These are phyloP conservation scores for Eupeodes luniger DNA, from an alignment of 2,888 invertebrate species.

Conservation along the genomic window DNA sequence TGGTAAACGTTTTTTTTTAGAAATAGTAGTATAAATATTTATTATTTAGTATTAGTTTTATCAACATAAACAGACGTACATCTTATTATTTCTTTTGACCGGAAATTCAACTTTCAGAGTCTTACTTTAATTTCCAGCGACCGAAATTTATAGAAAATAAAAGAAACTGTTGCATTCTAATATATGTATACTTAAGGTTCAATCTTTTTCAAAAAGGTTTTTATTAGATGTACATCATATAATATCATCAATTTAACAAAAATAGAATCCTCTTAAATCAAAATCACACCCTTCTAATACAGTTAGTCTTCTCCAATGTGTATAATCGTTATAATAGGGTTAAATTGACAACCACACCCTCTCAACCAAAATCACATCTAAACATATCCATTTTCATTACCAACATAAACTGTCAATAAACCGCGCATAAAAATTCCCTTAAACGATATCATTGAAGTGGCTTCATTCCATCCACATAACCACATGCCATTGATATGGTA, in stretches of 20 bases:
- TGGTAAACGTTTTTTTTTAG: no score
- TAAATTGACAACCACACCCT: conserved; percentile 79
- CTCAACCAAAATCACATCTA: conserved; percentile 82
- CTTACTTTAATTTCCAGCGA: no score
- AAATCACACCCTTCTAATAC: conserved; percentile 47
- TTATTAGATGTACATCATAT: background rate
- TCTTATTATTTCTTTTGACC: no score
- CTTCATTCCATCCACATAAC: background rate
- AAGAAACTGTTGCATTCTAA: no score
- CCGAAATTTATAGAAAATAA: no score
- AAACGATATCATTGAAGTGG: conserved; percentile 41
- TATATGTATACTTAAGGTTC: no score
- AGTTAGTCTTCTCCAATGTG: background rate
- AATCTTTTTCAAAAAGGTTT: no score
- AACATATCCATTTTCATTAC: conserved; percentile 75
- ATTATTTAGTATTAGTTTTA: no score
- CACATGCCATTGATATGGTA: conserved; percentile 9
- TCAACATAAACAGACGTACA: no score
- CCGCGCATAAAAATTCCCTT: conserved; percentile 74
- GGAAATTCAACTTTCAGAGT: no score
- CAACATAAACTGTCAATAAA: conserved; percentile 75
- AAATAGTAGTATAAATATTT: no score
- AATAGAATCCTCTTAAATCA: conserved; percentile 16
- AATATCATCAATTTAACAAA: background rate
- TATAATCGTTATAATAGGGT: conserved; percentile 4